phyloP scores from a whole-genome alignment of 2,888 invertebrate genomes.

The Mantis religiosa region DNA sequence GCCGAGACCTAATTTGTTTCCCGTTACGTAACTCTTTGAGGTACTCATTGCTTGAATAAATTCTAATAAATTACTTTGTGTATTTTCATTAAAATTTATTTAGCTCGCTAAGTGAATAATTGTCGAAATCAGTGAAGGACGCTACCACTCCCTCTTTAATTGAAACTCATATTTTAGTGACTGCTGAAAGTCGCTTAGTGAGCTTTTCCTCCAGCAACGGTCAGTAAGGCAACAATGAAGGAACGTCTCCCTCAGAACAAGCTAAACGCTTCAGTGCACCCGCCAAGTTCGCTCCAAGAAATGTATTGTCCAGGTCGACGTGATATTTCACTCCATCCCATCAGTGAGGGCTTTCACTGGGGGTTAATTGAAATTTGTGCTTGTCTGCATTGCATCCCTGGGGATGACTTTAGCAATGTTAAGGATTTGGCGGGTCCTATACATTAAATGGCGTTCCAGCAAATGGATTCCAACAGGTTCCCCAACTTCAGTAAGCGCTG shows the following conservation, averaged over 20 bases:
- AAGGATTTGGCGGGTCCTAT: neutral
- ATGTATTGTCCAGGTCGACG: neutral
- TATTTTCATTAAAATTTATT: no score
- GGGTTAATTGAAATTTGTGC: neutral
- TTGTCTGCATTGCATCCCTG: neutral
- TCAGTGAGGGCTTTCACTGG: neutral
- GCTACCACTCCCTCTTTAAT: no score
- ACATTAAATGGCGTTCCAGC: neutral
- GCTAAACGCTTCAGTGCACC: neutral
- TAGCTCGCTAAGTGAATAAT: no score
- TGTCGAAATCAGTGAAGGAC: no score
- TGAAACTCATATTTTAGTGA: no score
- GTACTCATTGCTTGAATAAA: no score
- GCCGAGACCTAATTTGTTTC: no score
- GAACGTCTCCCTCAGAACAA: neutral
- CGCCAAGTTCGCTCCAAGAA: neutral
- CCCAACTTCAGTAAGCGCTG: no score
- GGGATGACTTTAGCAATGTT: neutral
- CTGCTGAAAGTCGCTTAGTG: neutral
- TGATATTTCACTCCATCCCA: neutral
- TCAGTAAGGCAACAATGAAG: neutral
- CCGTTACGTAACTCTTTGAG: no score
- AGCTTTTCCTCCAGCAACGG: neutral
- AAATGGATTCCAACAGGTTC: no score
- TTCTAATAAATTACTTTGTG: no score